Conservation (phyloP, 2,113 vertebrate genomes). For the Mastomys coucha region DNA sequence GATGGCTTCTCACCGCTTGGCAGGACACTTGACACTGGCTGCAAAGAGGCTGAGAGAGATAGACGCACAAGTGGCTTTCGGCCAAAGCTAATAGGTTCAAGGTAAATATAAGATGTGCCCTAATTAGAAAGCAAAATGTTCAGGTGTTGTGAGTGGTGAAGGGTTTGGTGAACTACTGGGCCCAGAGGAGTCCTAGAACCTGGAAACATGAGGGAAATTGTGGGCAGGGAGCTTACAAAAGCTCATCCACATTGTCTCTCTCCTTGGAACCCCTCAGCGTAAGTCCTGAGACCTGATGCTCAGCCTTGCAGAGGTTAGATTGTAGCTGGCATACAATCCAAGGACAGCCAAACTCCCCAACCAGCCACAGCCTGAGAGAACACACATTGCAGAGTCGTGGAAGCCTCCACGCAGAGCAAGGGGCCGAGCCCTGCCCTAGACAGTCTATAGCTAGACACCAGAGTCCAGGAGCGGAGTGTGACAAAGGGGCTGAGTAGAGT, state of each 20-base stretch:
- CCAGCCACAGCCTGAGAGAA: not conserved
- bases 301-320: not conserved
- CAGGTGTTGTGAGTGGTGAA: not conserved
- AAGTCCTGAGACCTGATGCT: not conserved
- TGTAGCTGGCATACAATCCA: not conserved
- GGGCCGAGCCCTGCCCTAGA: not conserved
- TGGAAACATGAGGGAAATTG: rapidly evolving
- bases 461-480: not conserved
- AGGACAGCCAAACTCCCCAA: not conserved
- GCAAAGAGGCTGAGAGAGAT: conserved; percentile 74
- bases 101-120: not conserved
- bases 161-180: not conserved
- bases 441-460: not conserved
- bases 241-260: rapidly evolving
- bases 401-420: not conserved
- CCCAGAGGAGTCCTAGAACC: not conserved
- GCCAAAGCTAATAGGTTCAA: not conserved
- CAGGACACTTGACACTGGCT: not conserved
- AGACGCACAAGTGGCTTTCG: not conserved
- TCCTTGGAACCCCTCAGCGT: not conserved
- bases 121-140: not conserved
- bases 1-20: not conserved
- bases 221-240: not conserved
- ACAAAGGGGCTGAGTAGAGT: not conserved
- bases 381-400: rapidly evolving